Evolutionary conservation across 2,888 invertebrate genomes (phyloP), one percentile per base, ranked within the genome.

Genomic region (Lithophane leautieri): DNA sequence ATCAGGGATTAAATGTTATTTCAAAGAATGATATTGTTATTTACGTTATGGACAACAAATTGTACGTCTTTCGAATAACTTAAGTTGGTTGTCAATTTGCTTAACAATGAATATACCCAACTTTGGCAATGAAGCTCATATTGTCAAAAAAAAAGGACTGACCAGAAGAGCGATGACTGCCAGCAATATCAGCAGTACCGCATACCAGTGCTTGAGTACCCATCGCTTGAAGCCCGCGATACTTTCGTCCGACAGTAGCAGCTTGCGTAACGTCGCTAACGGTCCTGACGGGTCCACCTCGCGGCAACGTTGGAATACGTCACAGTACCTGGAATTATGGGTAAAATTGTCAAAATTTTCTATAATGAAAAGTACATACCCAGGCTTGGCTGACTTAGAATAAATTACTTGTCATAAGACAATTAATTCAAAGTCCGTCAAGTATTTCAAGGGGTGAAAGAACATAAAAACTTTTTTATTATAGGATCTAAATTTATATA

Each of bases 211-310:
- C 70, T 98, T 97, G 86, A 98, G 97, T 89, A 99, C 97, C 99
- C 99, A 99, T 90, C 97, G 97, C 92, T 98, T 98, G 94, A 99
- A 98, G 82, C 98, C 98, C 60, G 98, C 98, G 81, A 99, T 97
- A 91, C 98, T 98, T 94, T 99, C 98, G 93, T 99, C 99, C 0
- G 98, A 98, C 69, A 99, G 96, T 69, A 99, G 95, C 68, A 99
- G 97, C 93, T 98, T 98, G 70, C 99, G 97, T 71, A 99, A 96
- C 40, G 99, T 99, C 22, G 99, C 99, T 90, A 99, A 95, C 22
- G 99, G 99, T 14, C 99, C 99, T 2, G 98, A 98, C 25, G 99
- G 99, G 97, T 99, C 99, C 79, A 99, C 98, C 96, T 99, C 99
- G 88, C 99, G 97, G 93, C 99, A 99, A 91, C 97, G 97, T 93